Evolutionary conservation across 2,113 vertebrate species (phyloP), one percentile per base, ranked within the genome.

Genomic region (Cottus gobio): DNA sequence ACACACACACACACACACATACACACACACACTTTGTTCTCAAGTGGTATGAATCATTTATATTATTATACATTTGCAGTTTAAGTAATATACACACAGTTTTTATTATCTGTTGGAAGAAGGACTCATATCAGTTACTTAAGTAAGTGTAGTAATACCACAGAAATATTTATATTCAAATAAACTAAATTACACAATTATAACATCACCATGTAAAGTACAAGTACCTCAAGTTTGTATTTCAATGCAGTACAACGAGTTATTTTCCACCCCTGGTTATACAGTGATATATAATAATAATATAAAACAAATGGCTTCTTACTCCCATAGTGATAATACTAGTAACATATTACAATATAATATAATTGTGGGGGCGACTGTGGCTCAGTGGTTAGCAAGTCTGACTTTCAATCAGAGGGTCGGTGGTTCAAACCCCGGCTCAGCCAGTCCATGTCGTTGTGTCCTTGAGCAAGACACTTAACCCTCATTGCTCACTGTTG

Each of bases 1-100:
- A 56, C 74, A 76, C 67, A 64, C 61, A 80, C 36, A 66, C 60
- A 75, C 65, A 75, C 84, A 46, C 60, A 52, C 50, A 46, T n/a
- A n/a, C n/a, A n/a, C n/a, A n/a, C n/a, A n/a, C n/a, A n/a, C n/a
- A n/a, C n/a, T 16, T 42, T 42, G 39, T 13, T 44, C 46, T 48
- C 7, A 22, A 22, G 48, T 22, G 20, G 48, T 50, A 22, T 50
- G 7, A n/a, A 50, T 50, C 7, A 22, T 50, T 22, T 22, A 50
- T 50, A 9, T 22, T 50, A 50, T 50, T 50, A 50, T 50, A 22
- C 15, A 20, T 9, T 4, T 46, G 42, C 42, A 44, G 46, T 50
- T 8, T 16, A 44, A 44, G 18, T 50, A 50, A 50, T 50, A 22
- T 22, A 50, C 48, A 48, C 46, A 50, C 48, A 50, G 48, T 50